Conservation (phyloP, 1,140 invertebrate species). For the Sinonovacula constricta region DNA sequence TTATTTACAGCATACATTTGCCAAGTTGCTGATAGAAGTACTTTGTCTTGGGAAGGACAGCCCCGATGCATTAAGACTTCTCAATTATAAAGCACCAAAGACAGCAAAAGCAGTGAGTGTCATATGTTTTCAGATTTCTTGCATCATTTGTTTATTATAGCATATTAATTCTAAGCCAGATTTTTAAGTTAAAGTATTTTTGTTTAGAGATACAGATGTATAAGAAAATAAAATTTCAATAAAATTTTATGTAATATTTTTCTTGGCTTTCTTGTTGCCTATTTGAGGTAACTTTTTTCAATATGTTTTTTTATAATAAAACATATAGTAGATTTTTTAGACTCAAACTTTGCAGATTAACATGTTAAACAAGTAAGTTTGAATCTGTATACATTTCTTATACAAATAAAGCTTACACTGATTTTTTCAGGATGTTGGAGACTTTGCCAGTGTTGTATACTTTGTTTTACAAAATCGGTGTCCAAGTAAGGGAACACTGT, state of each 20-base stretch:
- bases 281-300: too few species aligned
- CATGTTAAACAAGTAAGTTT: not conserved
- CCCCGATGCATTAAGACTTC: slow-evolving; percentile 83
- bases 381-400: not conserved
- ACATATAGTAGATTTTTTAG: not conserved
- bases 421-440: slow-evolving; percentile 80
- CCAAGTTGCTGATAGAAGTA: slow-evolving; percentile 84
- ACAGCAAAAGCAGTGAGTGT: slow-evolving; percentile 77
- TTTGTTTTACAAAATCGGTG: slow-evolving; percentile 85
- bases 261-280: too few species aligned
- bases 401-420: not conserved
- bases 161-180: not conserved
- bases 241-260: not conserved
- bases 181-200: not conserved
- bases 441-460: slow-evolving; percentile 88
- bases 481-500: slow-evolving; percentile 80
- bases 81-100: slow-evolving; percentile 81
- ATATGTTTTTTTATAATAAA: too few species aligned
- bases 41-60: slow-evolving; percentile 84
- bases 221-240: not conserved
- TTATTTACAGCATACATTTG: slow-evolving; percentile 81
- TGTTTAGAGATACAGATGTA: not conserved
- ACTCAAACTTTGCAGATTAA: not conserved
- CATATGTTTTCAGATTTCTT: slow-evolving; percentile 45
- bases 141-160: not conserved